Evolutionary conservation across 2,888 invertebrate genomes (phyloP), one percentile per base, ranked within the genome.

Genomic region (Hanleya hanleyi): DNA sequence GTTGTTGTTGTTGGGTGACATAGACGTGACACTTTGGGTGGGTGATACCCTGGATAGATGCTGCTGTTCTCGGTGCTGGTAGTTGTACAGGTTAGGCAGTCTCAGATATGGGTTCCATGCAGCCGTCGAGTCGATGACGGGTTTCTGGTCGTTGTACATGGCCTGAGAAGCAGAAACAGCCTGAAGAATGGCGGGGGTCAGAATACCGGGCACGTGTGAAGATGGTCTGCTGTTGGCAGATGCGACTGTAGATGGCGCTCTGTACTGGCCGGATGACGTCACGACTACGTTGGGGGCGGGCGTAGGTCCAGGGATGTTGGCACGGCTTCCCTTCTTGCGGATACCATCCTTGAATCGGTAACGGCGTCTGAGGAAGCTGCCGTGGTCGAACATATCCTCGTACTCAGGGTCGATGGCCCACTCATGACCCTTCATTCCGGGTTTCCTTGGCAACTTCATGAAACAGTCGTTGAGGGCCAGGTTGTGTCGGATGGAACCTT

Each of bases 381-480:
- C 86, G 66, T 85, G 84, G 65, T 86, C 86, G 75, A 86, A 86
- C 86, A 86, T 86, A 73, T 86, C 86, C 62, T 84, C 85, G 50
- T 83, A 86, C 15, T 82, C 81, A 0, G 85, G 83, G 67, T 86
- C 83, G 36, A 86, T 86, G 3, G 85, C 81, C 86, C 87, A 87
- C 41, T 83, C 83, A 69, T 85, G 84, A 4, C 87, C 87, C 73
- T 86, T 87, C 78, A 79, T 83, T 0, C 86, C 86, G 1, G 84
- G 81, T 36, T 79, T 78, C 7, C 85, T 83, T 1, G 83, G 79
- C 22, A 83, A 72, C 73, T 87, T 87, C 73, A 86, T 74, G 76
- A 87, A 87, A 74, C 87, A 87, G 71, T 87, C 87, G 74, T 87
- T 87, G 49, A 87, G 81, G 6, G 87, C 86, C 51, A 87, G 79